A percentile compares a stretch with the other conserved stretches of the same genome.
phyloP scores from a whole-genome alignment of 2,113 vertebrate species.

The Sinocyclocheilus maitianheensis region DNA sequence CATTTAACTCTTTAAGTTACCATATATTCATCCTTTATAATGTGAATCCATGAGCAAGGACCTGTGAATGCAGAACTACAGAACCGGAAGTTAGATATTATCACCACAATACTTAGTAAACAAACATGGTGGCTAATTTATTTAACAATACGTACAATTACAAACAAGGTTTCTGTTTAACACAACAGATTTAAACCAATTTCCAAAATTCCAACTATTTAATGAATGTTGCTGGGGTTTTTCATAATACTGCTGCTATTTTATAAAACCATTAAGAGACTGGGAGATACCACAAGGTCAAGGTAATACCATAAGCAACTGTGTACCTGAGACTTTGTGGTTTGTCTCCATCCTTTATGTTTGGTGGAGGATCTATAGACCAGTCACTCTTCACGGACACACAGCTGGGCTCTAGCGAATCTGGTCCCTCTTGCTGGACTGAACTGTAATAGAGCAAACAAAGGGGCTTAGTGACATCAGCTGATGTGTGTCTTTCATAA shows the following conservation, averaged over 20 bases:
- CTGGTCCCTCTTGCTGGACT: background rate
- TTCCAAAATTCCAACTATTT: no score
- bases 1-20: no score
- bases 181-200: no score
- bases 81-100: no score
- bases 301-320: background rate
- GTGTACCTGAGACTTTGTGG: background rate
- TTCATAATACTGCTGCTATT: background rate
- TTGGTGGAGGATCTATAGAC: background rate
- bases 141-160: background rate
- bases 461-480: no score
- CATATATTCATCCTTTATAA: no score
- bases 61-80: no score
- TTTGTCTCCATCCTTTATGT: background rate
- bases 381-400: background rate
- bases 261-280: slow-evolving; percentile 1
- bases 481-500: no score
- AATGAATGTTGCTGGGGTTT: background rate
- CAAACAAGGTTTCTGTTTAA: no score
- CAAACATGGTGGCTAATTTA: background rate
- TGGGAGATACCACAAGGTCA: background rate
- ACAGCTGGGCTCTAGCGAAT: background rate
- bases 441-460: background rate
- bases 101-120: no score
- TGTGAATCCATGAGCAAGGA: no score